Percentiles rank a stretch among this genome's conserved stretches.
Conservation (phyloP, 2,888 invertebrate genomes). For the Strigamia crassipes region DNA sequence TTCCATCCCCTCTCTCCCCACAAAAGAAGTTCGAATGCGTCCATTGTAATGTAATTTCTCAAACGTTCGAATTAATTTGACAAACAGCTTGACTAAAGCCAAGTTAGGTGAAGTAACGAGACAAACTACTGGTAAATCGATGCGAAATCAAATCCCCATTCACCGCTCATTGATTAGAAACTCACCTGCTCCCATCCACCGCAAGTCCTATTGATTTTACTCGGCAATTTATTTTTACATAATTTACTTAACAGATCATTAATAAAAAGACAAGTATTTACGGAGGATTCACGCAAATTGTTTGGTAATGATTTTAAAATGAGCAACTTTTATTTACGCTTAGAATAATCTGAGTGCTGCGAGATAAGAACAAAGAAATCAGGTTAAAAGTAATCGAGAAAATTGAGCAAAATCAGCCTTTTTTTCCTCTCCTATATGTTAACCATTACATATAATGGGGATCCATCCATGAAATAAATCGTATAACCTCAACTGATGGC, state of each 20-base stretch:
- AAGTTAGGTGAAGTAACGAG: not conserved
- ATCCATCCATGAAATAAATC: constrained; percentile 31
- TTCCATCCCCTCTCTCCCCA: too few species aligned
- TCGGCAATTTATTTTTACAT: constrained; percentile 25
- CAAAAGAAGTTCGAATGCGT: too few species aligned
- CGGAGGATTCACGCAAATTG: not conserved
- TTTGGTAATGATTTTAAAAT: too few species aligned
- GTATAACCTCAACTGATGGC: constrained; percentile 26
- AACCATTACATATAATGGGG: constrained; percentile 22
- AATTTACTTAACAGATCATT: constrained; percentile 8
- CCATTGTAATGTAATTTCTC: not conserved
- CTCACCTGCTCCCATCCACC: not conserved
- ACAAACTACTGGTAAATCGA: constrained; percentile 18
- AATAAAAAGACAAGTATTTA: constrained; percentile 9
- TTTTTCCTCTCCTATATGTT: not conserved
- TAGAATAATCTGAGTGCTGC: not conserved
- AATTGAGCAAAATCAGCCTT: not conserved
- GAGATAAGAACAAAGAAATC: not conserved
- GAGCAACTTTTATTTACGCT: not conserved
- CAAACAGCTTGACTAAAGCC: not conserved
- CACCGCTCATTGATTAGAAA: constrained; percentile 3
- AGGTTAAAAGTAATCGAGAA: not conserved
- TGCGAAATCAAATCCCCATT: constrained; percentile 22
- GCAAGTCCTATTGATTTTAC: not conserved
- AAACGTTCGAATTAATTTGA: not conserved